Base-by-base conservation (phyloP, 2,113 vertebrate genomes). In the Labeo catla region DNA sequence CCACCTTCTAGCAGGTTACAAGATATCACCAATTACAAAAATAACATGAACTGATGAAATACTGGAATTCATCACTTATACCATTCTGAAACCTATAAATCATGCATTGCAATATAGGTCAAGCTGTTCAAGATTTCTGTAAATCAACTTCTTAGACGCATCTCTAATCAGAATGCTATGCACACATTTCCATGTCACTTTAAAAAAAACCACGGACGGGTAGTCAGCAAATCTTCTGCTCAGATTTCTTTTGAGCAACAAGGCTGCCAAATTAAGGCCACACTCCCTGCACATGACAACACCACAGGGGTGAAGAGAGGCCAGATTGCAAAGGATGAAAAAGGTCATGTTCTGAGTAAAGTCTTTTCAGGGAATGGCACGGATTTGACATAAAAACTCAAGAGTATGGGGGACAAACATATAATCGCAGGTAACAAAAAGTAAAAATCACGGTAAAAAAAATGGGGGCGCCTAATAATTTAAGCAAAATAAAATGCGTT, bases 351-450 rank as follows among this genome's bases (percentile, higher is more conserved):
- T 63, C 68, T 0, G 49, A 39, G 36, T 12, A 7, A 83, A 83
- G 63, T 86, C 59, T 68, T 54, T 50, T 73, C 65, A 84, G 80
- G 79, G 79, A 89, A 89, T 87, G 88, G 83, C 61, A 81, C 73
- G 65, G 79, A 89, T 87, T 73, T 72, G 2, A 82, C 72, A 84
- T 28, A 83, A 76, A 70, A 52, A n/a, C 3, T 28, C 76, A 73
- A 88, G 84, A 21, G 81, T 13, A 57, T 10, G 86, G 78, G 9
- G 59, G 16, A 80, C 76, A 79, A 76, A 77, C 83, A 59, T 61
- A 74, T 74, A 85, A 28, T 6, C 15, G 23, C 11, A 65, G 21
- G 61, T 15, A 77, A 85, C 90, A 23, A 65, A 70, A 43, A 65
- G 12, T 76, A 28, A 57, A 28, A 84, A 74, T 50, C 36, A 23